phyloP scores from a whole-genome alignment of 2,888 invertebrate genomes.

The Matsumyia berberina region DNA sequence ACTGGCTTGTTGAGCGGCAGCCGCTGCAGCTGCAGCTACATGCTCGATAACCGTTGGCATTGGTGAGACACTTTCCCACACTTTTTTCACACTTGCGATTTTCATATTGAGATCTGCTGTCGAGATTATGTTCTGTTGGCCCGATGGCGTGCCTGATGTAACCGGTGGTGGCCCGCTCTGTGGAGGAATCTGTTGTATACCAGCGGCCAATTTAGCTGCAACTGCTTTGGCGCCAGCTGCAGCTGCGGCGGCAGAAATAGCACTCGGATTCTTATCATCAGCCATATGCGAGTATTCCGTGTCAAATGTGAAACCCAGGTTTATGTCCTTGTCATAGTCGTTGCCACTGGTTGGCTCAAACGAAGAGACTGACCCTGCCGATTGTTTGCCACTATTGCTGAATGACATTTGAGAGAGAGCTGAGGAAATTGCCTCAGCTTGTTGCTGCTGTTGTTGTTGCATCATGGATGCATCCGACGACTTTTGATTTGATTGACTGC shows the following conservation, averaged over 20 bases:
- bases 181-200: slow-evolving; percentile 58
- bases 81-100: slow-evolving; percentile 95
- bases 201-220: slow-evolving; percentile 83
- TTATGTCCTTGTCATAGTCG: slow-evolving; percentile 94
- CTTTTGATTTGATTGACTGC: slow-evolving; percentile 58
- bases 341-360: slow-evolving; percentile 84
- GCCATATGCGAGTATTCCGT: slow-evolving; percentile 90
- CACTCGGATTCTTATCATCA: slow-evolving; percentile 80
- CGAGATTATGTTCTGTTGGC: slow-evolving; percentile 90
- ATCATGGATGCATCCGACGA: slow-evolving; percentile 60
- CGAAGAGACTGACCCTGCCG: slow-evolving; percentile 45
- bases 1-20: slow-evolving; percentile 53
- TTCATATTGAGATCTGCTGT: slow-evolving; percentile 97
- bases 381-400: slow-evolving; percentile 78
- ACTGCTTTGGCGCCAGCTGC: slow-evolving; percentile 77
- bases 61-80: slow-evolving; percentile 89
- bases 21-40: slow-evolving; percentile 73
- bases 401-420: slow-evolving; percentile 89
- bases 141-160: slow-evolving; percentile 78
- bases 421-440: slow-evolving; percentile 84
- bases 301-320: slow-evolving; percentile 95
- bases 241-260: slow-evolving; percentile 78
- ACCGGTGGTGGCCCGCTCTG: slow-evolving; percentile 44
- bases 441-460: slow-evolving; percentile 62
- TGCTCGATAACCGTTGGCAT: slow-evolving; percentile 89